Base-by-base conservation (phyloP, 2,888 invertebrate species). In the Andrena trimmerana region DNA sequence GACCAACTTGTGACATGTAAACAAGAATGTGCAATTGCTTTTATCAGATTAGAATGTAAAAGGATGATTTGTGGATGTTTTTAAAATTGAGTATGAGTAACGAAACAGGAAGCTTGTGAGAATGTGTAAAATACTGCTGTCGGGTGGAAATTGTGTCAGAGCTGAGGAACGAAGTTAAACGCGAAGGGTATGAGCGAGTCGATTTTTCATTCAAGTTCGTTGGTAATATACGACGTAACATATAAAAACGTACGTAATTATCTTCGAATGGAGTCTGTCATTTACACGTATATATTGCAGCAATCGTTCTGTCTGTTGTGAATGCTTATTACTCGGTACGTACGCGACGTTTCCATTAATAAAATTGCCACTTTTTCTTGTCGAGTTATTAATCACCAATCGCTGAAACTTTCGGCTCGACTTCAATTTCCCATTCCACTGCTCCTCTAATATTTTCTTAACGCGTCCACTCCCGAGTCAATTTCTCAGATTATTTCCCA, bases 241-340 rank as follows among this genome's bases (percentile, higher is more conserved):
- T 73, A 70, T 50, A 71, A 65, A 66, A 70, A 77, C 29, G 57
- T 29, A 42, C 66, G 54, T 81, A 81, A 81, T 78, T 74, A 69
- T 78, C 63, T 48, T 7, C 52, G 52, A 54, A 42, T 68, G 36
- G 42, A 68, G 59, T 66, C 31, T 27, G 60, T 78, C 69, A 81
- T 59, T 52, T 36, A 16, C 31, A 57, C 29, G 33, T 63, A n/a
- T 31, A 62, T 20, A 42, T 77, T 77, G 57, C 71, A 42, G 42
- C 67, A 60, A 81, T 81, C 67, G 20, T 67, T 57, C 57, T 33
- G 59, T 57, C 52, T 52, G 52, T 76, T 76, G 52, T 24, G 52
- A 33, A 57, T 71, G 31, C 52, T 60, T 3, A 52, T 81, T 68
- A 63, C 29, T 57, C 27, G 31, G 29, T 50, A 24, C 42, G 52